These are phyloP conservation scores for Cerceris rybyensis DNA, from an alignment of 2,888 invertebrate species.

Conservation along the genomic window DNA sequence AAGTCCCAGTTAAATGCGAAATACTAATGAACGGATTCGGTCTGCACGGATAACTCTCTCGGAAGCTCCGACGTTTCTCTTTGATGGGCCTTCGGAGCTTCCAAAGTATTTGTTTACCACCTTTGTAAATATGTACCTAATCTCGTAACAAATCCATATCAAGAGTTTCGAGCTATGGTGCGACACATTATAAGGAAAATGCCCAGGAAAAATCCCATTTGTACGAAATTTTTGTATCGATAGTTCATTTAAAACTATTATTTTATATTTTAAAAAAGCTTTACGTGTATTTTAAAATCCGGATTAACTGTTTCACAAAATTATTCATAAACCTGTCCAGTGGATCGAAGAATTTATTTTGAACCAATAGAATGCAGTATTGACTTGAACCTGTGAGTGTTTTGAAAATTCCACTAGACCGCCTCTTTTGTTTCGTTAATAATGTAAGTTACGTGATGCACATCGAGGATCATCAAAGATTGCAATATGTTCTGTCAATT, in stretches of 20 bases:
- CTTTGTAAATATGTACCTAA: slow-evolving; percentile 35
- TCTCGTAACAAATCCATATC: slow-evolving; percentile 1
- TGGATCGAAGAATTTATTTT: no score
- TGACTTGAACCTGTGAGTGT: no score
- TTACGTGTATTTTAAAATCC: no score
- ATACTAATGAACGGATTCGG: slow-evolving; percentile 71
- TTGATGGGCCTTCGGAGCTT: slow-evolving; percentile 1
- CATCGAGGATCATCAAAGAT: background rate
- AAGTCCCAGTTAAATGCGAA: slow-evolving; percentile 67
- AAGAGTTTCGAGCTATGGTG: background rate
- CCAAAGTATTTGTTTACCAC: slow-evolving; percentile 15
- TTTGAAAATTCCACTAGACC: no score
- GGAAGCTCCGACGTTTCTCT: slow-evolving; percentile 10
- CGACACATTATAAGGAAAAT: background rate
- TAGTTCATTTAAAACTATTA: no score
- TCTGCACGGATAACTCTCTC: slow-evolving; percentile 2
- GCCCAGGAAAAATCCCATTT: background rate
- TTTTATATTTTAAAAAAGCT: no score
- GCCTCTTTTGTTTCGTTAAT: no score
- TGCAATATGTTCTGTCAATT: slow-evolving; percentile 7
- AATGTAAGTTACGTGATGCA: background rate
- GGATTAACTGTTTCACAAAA: no score
- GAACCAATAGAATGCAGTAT: no score
- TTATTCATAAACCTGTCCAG: no score
- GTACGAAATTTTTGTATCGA: no score